These are phyloP conservation scores for Sitodiplosis mosellana DNA, from an alignment of 1,140 invertebrate species.

Conservation along the genomic window DNA sequence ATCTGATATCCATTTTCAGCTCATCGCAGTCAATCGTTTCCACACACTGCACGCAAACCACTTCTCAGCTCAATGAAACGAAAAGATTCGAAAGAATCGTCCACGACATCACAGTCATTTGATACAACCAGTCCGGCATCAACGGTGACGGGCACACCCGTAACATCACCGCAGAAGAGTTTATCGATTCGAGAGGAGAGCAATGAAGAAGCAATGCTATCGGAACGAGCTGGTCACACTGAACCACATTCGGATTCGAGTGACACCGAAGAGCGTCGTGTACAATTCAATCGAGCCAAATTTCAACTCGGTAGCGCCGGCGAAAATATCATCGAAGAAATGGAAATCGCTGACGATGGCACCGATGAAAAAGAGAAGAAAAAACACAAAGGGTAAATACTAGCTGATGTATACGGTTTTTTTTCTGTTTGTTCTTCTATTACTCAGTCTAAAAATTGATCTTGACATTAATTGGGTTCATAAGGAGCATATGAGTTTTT, in stretches of 20 bases:
- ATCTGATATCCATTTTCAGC: neutral
- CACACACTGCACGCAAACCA: neutral
- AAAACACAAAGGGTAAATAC: conserved; percentile 21
- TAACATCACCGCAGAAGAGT: conserved; percentile 25
- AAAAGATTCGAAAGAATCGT: conserved; percentile 23
- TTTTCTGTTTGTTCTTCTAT: neutral
- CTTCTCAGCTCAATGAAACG: neutral
- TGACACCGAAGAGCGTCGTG: conserved; percentile 18
- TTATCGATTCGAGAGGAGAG: conserved; percentile 25
- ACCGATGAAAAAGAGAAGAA: conserved; percentile 23
- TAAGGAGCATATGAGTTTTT: neutral
- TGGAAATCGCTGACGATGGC: conserved; percentile 16
- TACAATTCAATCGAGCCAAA: conserved; percentile 22
- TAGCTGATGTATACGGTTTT: neutral
- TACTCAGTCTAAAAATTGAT: too few species aligned
- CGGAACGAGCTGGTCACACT: conserved; percentile 19
- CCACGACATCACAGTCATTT: conserved; percentile 11
- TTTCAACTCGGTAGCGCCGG: too few species aligned
- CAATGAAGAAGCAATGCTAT: conserved; percentile 22
- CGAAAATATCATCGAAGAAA: conserved; percentile 6
- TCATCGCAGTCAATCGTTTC: neutral
- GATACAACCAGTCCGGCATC: conserved; percentile 4
- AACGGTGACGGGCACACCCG: conserved; percentile 22
- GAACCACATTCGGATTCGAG: conserved; percentile 14
- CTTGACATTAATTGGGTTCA: too few species aligned